Percentiles rank a stretch among this genome's conserved stretches.
Evolutionary conservation across 2,113 vertebrate species (phyloP).

Genomic region (rat (Rattus norvegicus)): GRCr8 NC_086020.1:166363501-166364000

Average conservation of each 20-base stretch:
- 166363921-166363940: too few species aligned
- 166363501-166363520: not conserved
- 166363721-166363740: not conserved
- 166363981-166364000: not conserved
- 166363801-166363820: not conserved
- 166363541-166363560: not conserved
- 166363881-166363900: not conserved
- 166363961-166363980: not conserved
- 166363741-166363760: not conserved
- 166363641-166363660: not conserved
- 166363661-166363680: not conserved
- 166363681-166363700: not conserved
- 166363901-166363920: not conserved
- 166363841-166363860: not conserved
- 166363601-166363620: not conserved
- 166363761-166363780: not conserved
- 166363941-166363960: not conserved
- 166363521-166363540: not conserved
- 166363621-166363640: too few species aligned
- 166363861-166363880: not conserved
- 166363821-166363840: not conserved
- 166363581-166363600: too few species aligned
- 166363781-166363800: not conserved
- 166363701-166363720: not conserved
- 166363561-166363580: not conserved